Percentiles rank a stretch among this genome's conserved stretches.
Evolutionary conservation across 2,888 invertebrate species (phyloP).

Genomic region (Metopia argyrocephala): DNA sequence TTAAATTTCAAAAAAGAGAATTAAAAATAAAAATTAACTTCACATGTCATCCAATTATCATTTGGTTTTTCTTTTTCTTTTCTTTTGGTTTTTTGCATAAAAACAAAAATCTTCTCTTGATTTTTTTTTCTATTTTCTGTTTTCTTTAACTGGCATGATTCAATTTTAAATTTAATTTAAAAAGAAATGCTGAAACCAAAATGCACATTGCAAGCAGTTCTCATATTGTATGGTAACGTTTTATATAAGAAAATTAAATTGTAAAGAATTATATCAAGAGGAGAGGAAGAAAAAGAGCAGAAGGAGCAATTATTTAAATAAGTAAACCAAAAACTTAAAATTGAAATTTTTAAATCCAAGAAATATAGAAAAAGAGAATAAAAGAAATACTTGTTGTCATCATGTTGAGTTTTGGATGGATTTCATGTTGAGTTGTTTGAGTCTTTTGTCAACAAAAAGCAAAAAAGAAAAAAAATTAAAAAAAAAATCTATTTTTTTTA

Average conservation of each 20-base stretch:
- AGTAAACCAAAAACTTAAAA: background rate
- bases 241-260: background rate
- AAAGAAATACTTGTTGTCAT: background rate
- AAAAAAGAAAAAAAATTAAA: background rate
- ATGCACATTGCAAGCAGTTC: background rate
- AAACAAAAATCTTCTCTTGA: too few relatives aligned
- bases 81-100: background rate
- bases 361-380: background rate
- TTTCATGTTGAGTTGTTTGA: background rate
- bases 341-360: background rate
- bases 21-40: conserved; percentile 54
- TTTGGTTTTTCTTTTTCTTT: conserved; percentile 37
- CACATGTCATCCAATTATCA: conserved; percentile 62
- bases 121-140: background rate
- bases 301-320: background rate
- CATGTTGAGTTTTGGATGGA: background rate
- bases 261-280: background rate
- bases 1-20: background rate
- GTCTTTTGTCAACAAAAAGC: background rate
- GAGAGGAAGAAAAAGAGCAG: background rate
- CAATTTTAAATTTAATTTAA: conserved; percentile 36
- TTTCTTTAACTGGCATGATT: conserved; percentile 21
- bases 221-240: too few relatives aligned
- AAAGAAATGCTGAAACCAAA: conserved; percentile 28
- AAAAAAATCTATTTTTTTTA: background rate